phyloP scores from a whole-genome alignment of 2,888 invertebrate species.

The Nineta flava region DNA sequence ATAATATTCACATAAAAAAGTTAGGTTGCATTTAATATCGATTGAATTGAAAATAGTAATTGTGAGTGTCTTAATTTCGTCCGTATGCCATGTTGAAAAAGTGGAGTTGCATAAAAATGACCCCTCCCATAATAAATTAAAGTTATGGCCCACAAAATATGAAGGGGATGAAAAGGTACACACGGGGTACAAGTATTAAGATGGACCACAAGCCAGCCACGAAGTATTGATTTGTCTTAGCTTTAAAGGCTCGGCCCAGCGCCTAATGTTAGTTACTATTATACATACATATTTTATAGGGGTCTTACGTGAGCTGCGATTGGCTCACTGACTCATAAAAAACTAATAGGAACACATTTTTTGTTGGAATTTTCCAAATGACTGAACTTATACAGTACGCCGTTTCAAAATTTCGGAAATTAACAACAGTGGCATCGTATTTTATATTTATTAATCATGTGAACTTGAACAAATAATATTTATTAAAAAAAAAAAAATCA shows the following conservation, averaged over 20 bases:
- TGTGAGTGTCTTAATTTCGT: background rate
- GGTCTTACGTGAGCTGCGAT: constrained; percentile 31
- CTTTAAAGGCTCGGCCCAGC: constrained; percentile 26
- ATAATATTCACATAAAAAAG: background rate
- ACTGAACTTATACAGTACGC: constrained; percentile 32
- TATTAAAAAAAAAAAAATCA: constrained; percentile 11
- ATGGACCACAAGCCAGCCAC: constrained; percentile 6
- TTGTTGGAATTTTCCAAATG: constrained; percentile 48
- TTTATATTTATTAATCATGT: constrained; percentile 9
- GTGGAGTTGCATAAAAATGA: constrained; percentile 3
- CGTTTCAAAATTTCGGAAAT: constrained; percentile 27
- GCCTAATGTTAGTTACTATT: constrained; percentile 19
- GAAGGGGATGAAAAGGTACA: constrained; percentile 7
- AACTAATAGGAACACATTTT: constrained; percentile 28
- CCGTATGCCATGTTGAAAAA: constrained; percentile 1
- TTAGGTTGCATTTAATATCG: background rate
- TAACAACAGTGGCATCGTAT: constrained; percentile 14
- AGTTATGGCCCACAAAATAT: constrained; percentile 5
- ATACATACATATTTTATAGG: constrained; percentile 28
- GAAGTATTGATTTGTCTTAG: constrained; percentile 30
- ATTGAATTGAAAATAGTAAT: background rate
- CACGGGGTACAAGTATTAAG: constrained; percentile 2
- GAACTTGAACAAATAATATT: constrained; percentile 2
- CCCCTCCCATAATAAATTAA: constrained; percentile 5
- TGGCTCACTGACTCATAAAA: constrained; percentile 33